These are phyloP conservation scores for Diabrotica undecimpunctata DNA, from an alignment of 1,140 invertebrate species.

Conservation along the genomic window DNA sequence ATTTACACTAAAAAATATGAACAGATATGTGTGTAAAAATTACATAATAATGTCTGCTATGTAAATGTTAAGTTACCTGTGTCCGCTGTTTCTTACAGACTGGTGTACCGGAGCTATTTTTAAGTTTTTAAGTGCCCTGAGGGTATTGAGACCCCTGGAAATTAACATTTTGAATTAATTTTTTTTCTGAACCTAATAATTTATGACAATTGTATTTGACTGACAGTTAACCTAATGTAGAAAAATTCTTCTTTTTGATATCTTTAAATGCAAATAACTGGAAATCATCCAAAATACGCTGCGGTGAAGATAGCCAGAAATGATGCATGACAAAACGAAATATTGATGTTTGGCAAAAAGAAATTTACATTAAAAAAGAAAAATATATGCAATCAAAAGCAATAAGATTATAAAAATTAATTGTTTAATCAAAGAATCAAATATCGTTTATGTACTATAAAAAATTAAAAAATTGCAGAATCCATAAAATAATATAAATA, in stretches of 20 bases:
- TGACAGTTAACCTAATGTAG: neutral
- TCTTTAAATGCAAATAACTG: too few species aligned
- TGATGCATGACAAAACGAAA: too few species aligned
- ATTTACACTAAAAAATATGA: conserved; percentile 45
- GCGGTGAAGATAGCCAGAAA: too few species aligned
- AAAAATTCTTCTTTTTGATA: neutral
- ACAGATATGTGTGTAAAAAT: neutral
- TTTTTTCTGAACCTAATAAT: neutral
- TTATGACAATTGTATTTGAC: conserved; percentile 3
- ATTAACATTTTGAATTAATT: conserved; percentile 25
- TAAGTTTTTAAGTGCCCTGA: conserved; percentile 23
- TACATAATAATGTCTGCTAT: neutral
- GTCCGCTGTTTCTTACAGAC: conserved; percentile 19
- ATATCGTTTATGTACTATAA: too few species aligned
- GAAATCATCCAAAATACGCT: too few species aligned
- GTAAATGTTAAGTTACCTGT: conserved; percentile 18
- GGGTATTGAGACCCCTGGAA: conserved; percentile 22
- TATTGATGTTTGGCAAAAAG: too few species aligned
- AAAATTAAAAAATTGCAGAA: too few species aligned
- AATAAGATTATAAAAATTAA: too few species aligned
- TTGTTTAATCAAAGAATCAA: too few species aligned
- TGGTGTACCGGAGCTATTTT: conserved; percentile 13
- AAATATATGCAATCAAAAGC: too few species aligned
- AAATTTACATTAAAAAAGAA: too few species aligned
- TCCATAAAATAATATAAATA: too few species aligned